phyloP scores from a whole-genome alignment of 2,113 vertebrate species.

The Piliocolobus tephrosceles region DNA sequence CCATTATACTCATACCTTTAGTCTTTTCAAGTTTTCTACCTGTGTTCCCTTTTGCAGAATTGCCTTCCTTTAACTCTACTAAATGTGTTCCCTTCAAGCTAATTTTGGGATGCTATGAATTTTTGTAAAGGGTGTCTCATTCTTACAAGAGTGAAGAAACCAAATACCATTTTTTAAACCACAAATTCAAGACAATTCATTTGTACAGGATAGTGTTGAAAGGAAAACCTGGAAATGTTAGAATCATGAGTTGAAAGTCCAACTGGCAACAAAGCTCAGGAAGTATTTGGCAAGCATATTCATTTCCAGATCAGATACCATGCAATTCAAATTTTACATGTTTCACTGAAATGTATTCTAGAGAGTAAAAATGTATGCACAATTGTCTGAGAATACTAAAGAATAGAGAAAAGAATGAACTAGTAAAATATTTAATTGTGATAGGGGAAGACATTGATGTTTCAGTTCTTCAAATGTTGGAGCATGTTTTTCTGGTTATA shows the following conservation, averaged over 20 bases:
- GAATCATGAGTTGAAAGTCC: neutral
- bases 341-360: slow-evolving; percentile 67
- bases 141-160: neutral
- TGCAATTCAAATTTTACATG: slow-evolving; percentile 40
- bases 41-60: neutral
- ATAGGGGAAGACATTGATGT: neutral
- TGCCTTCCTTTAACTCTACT: neutral
- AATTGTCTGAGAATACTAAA: neutral
- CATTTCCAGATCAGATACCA: slow-evolving; percentile 62
- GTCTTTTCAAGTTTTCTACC: neutral
- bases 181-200: neutral
- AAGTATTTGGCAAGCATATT: neutral
- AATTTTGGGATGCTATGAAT: neutral
- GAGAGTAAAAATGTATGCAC: slow-evolving; percentile 41
- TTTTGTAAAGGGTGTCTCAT: neutral
- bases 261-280: neutral
- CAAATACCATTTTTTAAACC: neutral
- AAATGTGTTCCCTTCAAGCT: neutral
- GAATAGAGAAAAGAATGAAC: slow-evolving; percentile 35
- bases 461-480: slow-evolving; percentile 26
- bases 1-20: neutral
- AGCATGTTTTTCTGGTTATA: slow-evolving; percentile 34
- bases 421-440: slow-evolving; percentile 25
- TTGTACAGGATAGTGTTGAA: neutral
- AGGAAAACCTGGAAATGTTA: neutral